Percentiles rank a stretch among this genome's conserved stretches.
phyloP scores from a whole-genome alignment of 2,888 invertebrate species.

The Netelia melanura region DNA sequence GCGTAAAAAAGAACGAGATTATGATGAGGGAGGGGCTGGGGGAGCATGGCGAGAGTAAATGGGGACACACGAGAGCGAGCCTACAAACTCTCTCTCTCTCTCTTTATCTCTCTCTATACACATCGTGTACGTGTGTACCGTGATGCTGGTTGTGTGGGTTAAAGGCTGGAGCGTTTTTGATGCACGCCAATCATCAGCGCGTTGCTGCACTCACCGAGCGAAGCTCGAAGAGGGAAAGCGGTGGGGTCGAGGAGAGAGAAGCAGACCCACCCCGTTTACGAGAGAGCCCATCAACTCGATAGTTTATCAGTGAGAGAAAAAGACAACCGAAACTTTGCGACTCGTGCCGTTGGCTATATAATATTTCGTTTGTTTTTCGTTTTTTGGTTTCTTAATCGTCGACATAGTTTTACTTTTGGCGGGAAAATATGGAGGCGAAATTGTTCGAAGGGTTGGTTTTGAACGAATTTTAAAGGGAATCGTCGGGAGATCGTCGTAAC shows the following conservation, averaged over 20 bases:
- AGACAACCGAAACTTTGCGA: conserved; percentile 27
- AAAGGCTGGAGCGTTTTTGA: conserved; percentile 60
- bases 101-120: neutral
- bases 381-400: neutral
- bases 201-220: conserved; percentile 33
- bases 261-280: conserved; percentile 69
- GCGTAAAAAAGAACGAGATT: conserved; percentile 20
- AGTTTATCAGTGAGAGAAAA: conserved; percentile 70
- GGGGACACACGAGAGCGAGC: conserved; percentile 26
- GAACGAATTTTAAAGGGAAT: no score
- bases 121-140: conserved; percentile 7
- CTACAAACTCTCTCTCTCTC: conserved; percentile 30
- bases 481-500: no score
- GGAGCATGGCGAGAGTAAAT: conserved; percentile 30
- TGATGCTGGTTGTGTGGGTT: conserved; percentile 46
- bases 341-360: conserved; percentile 7
- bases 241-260: neutral
- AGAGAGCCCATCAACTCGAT: conserved; percentile 72
- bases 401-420: no score
- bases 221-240: conserved; percentile 2
- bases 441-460: no score
- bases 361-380: conserved; percentile 13
- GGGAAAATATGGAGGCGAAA: no score
- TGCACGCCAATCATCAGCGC: conserved; percentile 63
- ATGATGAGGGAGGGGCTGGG: neutral